Percentiles rank a stretch among this genome's conserved stretches.
Evolutionary conservation across 2,888 invertebrate species (phyloP).

Genomic region (Protophormia terraenovae): DNA sequence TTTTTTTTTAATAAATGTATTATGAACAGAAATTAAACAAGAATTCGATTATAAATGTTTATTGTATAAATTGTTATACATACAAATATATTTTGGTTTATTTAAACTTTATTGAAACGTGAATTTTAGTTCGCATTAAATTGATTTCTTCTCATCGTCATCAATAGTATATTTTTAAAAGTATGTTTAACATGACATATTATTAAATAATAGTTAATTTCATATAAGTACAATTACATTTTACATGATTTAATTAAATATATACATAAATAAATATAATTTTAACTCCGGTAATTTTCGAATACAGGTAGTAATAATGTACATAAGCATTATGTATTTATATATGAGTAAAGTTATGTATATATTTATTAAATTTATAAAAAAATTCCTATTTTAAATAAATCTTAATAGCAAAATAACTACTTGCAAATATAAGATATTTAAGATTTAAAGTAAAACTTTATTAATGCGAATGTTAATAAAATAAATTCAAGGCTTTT

Average conservation of each 20-base stretch:
- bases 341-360: no score
- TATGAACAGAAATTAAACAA: not conserved
- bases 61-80: no score
- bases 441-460: no score
- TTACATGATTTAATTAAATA: conserved; percentile 22
- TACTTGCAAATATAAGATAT: no score
- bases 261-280: not conserved
- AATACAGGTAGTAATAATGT: not conserved
- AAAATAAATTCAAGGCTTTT: not conserved
- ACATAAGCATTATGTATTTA: no score
- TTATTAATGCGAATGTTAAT: no score
- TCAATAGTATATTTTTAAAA: not conserved
- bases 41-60: no score
- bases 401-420: no score
- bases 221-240: not conserved
- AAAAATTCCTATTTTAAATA: no score
- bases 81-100: no score
- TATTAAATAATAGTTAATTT: conserved; percentile 26
- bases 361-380: no score
- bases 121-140: not conserved
- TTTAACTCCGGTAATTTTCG: not conserved
- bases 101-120: not conserved
- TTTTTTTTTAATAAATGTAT: not conserved
- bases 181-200: conserved; percentile 17
- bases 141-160: conserved; percentile 16